phyloP scores from a whole-genome alignment of 64 coral and sea anemone genomes.

The Porites lutea region DNA sequence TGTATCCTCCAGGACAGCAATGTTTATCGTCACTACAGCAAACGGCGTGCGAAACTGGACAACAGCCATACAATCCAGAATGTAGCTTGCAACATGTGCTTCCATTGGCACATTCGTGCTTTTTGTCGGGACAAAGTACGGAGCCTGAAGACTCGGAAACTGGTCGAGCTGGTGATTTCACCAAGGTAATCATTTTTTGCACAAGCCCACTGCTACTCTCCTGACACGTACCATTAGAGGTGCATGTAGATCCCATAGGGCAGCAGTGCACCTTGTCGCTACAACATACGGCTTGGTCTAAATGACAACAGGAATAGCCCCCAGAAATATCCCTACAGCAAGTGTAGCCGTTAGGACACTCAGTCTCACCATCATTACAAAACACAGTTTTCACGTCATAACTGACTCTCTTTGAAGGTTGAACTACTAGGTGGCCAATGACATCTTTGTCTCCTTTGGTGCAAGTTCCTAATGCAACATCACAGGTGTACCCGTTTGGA shows the following conservation, averaged over 20 bases:
- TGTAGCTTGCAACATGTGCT: constrained; percentile 31
- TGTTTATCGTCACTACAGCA: constrained; percentile 55
- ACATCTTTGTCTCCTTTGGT: background rate
- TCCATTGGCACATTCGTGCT: constrained; percentile 15
- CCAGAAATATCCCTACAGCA: constrained; percentile 68
- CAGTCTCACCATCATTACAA: constrained; percentile 62
- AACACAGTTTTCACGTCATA: background rate
- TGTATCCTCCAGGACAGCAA: constrained; percentile 70
- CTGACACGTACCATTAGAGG: background rate
- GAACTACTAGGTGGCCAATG: background rate
- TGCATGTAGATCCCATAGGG: constrained; percentile 71
- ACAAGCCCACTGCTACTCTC: background rate
- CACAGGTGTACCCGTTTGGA: constrained; percentile 68
- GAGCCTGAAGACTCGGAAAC: background rate
- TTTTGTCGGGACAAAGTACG: background rate
- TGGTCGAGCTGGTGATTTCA: background rate
- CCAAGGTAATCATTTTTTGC: background rate
- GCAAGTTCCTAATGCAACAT: constrained; percentile 27
- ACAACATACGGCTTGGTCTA: constrained; percentile 90
- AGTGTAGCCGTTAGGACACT: constrained; percentile 64
- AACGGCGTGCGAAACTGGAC: constrained; percentile 33
- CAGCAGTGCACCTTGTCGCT: constrained; percentile 78
- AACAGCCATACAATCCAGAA: constrained; percentile 23
- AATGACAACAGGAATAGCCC: constrained; percentile 79
- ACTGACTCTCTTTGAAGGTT: background rate